Conservation (phyloP, 35 echinoderm and acorn worm species). For the Heliocidaris erythrogramma region DNA sequence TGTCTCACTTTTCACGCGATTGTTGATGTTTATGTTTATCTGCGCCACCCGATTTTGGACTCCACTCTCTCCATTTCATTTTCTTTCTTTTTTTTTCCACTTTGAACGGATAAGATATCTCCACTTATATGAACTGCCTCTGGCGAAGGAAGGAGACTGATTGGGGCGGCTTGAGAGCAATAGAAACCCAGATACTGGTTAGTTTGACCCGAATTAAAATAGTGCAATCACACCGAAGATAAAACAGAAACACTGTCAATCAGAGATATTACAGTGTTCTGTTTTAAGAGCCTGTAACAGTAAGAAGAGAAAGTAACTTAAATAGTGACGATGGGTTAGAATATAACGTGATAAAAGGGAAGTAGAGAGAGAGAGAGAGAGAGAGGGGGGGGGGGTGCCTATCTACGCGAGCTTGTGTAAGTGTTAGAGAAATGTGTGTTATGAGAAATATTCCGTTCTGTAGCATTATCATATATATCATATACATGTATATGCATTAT, state of each 20-base stretch:
- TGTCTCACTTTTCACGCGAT: background rate
- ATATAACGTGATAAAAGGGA: background rate
- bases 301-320: background rate
- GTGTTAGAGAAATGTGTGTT: too few species aligned
- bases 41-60: background rate
- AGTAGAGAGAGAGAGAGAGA: background rate
- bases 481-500: too few species aligned
- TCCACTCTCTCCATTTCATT: background rate
- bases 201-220: conserved; percentile 1
- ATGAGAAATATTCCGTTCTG: too few species aligned
- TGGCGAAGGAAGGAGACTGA: background rate
- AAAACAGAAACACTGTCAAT: background rate
- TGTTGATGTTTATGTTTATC: background rate
- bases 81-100: background rate
- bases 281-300: background rate
- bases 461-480: too few species aligned
- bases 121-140: background rate
- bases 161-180: background rate
- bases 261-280: background rate
- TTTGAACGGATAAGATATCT: background rate
- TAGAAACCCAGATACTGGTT: background rate
- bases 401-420: too few species aligned
- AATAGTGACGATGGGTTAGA: too few species aligned
- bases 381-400: background rate
- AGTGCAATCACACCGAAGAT: background rate